Conservation (phyloP, 1,140 invertebrate genomes). For the Panonychus citri region DNA sequence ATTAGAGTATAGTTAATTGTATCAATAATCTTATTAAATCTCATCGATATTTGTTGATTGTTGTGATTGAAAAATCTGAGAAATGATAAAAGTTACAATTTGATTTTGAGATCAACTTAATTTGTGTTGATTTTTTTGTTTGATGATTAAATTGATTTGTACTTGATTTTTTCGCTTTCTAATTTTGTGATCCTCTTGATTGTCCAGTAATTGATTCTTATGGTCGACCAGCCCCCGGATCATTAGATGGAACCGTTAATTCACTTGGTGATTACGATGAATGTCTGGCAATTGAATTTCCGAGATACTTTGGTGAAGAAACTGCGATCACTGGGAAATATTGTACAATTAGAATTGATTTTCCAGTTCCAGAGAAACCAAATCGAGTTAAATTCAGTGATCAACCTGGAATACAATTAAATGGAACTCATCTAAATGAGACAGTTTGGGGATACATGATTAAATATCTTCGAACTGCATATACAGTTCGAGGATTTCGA, state of each 20-base stretch:
- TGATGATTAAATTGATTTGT: no score
- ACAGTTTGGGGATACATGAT: neutral
- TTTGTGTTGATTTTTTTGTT: no score
- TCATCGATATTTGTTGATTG: no score
- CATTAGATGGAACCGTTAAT: slow-evolving; percentile 15
- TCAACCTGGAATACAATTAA: neutral
- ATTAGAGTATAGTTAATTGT: no score
- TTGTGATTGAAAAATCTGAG: no score
- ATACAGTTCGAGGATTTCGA: slow-evolving; percentile 6
- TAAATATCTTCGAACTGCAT: neutral
- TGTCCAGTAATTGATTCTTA: slow-evolving; percentile 17
- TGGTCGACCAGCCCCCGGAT: slow-evolving; percentile 14
- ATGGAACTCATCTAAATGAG: neutral
- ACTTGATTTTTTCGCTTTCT: no score
- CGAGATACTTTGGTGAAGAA: neutral
- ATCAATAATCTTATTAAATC: no score
- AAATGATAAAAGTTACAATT: no score
- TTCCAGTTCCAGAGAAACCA: neutral
- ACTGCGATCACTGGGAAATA: neutral
- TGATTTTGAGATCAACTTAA: no score
- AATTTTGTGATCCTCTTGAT: no score
- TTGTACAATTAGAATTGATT: neutral
- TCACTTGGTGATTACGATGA: slow-evolving; percentile 17
- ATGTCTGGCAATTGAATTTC: slow-evolving; percentile 11
- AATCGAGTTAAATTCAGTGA: neutral